Evolutionary conservation across 2,797 vertebrate genomes (phyloP).

Genomic region (Heliangelus exortis): DNA sequence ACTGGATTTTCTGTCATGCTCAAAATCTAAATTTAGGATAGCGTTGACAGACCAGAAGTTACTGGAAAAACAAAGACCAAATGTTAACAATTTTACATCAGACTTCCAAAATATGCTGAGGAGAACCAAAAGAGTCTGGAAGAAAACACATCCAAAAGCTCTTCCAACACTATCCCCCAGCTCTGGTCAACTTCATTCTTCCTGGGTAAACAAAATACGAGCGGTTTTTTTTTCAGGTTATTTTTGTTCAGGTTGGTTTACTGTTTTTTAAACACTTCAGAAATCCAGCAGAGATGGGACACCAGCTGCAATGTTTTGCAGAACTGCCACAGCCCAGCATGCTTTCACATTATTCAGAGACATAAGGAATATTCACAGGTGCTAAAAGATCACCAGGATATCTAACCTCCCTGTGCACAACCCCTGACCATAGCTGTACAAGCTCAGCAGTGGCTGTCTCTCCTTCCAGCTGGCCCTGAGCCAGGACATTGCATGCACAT

Average conservation of each 20-base stretch:
- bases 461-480: neutral
- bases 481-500: neutral
- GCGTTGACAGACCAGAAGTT: accelerated
- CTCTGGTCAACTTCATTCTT: neutral
- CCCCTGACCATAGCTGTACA: neutral
- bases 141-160: neutral
- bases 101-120: neutral
- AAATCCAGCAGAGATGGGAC: neutral
- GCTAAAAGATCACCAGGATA: neutral
- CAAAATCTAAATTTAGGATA: neutral
- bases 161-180: neutral
- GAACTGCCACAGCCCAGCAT: neutral
- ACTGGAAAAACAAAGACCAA: neutral
- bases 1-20: neutral
- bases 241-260: neutral
- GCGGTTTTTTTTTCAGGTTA: neutral
- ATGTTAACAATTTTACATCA: neutral
- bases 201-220: neutral
- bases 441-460: neutral
- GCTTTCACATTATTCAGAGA: neutral
- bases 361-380: neutral
- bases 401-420: neutral
- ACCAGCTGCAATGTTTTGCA: neutral
- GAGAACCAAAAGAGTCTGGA: neutral
- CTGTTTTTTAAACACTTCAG: neutral